phyloP scores from a whole-genome alignment of 2,113 vertebrate genomes.

The Neotragus pygmaeus region DNA sequence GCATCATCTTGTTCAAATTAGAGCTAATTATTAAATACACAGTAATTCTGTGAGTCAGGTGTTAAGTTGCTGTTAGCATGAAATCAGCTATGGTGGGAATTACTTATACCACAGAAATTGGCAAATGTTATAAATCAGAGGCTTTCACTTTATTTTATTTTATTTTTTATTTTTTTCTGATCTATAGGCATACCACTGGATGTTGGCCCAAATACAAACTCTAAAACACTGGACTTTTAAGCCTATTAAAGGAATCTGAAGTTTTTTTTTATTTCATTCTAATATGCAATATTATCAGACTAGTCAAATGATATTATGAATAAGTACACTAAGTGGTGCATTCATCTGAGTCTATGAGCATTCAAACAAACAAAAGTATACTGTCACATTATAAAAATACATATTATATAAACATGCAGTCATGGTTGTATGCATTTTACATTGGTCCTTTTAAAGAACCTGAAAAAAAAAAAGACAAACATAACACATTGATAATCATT shows the following conservation, averaged over 20 bases:
- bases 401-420: neutral
- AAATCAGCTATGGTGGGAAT: neutral
- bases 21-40: neutral
- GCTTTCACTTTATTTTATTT: neutral
- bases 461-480: neutral
- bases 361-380: neutral
- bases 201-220: neutral
- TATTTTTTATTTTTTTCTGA: neutral
- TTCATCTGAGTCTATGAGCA: neutral
- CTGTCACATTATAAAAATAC: neutral
- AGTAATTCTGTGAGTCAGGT: neutral
- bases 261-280: neutral
- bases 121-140: neutral
- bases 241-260: neutral
- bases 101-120: neutral
- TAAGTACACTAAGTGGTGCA: neutral
- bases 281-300: neutral
- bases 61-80: neutral
- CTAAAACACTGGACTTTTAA: neutral
- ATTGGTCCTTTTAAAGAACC: neutral
- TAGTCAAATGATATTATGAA: neutral
- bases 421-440: neutral
- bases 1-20: neutral
- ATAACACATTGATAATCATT: neutral
- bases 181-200: neutral